Evolutionary conservation across 2,888 invertebrate genomes (phyloP).

Genomic region (Callimorpha dominula): DNA sequence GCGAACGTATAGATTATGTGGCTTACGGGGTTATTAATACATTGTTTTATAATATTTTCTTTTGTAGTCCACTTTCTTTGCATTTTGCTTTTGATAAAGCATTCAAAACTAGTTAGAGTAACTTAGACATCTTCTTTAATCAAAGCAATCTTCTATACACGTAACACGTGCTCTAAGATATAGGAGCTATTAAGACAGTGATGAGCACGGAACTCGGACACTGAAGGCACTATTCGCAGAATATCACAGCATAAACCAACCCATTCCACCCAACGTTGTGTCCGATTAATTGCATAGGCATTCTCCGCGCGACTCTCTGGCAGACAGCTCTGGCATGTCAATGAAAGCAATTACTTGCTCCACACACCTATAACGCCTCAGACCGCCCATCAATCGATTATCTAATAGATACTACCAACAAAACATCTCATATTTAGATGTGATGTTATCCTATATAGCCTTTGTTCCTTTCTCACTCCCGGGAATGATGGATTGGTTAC

Average conservation of each 20-base stretch:
- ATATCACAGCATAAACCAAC: constrained; percentile 64
- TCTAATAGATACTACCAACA: constrained; percentile 46
- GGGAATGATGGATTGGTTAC: constrained; percentile 80
- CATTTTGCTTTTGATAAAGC: neutral
- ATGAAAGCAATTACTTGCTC: constrained; percentile 80
- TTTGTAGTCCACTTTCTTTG: too few relatives aligned
- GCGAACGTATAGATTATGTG: too few relatives aligned
- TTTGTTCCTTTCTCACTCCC: constrained; percentile 72
- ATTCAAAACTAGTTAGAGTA: neutral
- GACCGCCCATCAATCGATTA: constrained; percentile 54
- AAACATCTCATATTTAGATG: constrained; percentile 59
- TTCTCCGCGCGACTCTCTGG: constrained; percentile 66
- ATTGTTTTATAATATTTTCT: too few relatives aligned
- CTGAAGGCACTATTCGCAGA: constrained; percentile 38
- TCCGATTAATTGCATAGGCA: constrained; percentile 80
- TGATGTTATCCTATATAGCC: constrained; percentile 60
- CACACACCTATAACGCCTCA: constrained; percentile 53
- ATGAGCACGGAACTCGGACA: constrained; percentile 48
- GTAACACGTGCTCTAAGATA: constrained; percentile 31
- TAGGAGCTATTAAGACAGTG: constrained; percentile 42
- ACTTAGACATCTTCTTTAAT: neutral
- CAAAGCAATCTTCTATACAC: constrained; percentile 6
- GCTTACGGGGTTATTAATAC: too few relatives aligned
- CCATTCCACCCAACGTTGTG: constrained; percentile 69
- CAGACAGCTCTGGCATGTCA: constrained; percentile 72